Evolutionary conservation across 1,140 invertebrate genomes (phyloP).

Genomic region (Agraylea sexmaculata): DNA sequence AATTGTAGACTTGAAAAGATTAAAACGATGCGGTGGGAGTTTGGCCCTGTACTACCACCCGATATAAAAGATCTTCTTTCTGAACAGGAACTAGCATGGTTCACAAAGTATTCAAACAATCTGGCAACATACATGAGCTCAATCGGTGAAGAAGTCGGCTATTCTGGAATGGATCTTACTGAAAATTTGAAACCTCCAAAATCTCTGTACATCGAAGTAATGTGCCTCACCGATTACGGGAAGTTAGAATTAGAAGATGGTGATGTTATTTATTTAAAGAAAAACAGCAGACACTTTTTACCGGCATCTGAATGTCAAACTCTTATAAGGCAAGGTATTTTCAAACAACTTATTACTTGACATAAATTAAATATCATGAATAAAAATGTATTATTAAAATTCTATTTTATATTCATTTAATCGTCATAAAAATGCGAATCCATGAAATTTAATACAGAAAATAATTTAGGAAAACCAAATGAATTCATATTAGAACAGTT

Average conservation of each 20-base stretch:
- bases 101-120: slow-evolving; percentile 75
- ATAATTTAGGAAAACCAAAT: too few relatives aligned
- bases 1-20: slow-evolving; percentile 74
- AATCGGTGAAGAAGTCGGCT: slow-evolving; percentile 59
- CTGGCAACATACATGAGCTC: slow-evolving; percentile 83
- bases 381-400: too few relatives aligned
- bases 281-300: slow-evolving; percentile 86
- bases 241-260: slow-evolving; percentile 91
- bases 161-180: slow-evolving; percentile 72
- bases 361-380: too few relatives aligned
- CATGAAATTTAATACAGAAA: too few relatives aligned
- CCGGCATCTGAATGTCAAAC: slow-evolving; percentile 81
- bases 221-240: slow-evolving; percentile 83
- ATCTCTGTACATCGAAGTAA: slow-evolving; percentile 81
- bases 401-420: too few relatives aligned
- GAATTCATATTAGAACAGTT: too few relatives aligned
- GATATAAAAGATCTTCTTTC: slow-evolving; percentile 75
- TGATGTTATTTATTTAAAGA: slow-evolving; percentile 74
- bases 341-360: slow-evolving; percentile 58
- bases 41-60: slow-evolving; percentile 77
- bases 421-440: too few relatives aligned
- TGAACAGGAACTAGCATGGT: slow-evolving; percentile 75
- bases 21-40: slow-evolving; percentile 80
- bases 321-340: slow-evolving; percentile 81
- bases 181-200: slow-evolving; percentile 87